Base-by-base conservation (phyloP, 2,797 vertebrate genomes). In the Macrochelys suwanniensis region DNA sequence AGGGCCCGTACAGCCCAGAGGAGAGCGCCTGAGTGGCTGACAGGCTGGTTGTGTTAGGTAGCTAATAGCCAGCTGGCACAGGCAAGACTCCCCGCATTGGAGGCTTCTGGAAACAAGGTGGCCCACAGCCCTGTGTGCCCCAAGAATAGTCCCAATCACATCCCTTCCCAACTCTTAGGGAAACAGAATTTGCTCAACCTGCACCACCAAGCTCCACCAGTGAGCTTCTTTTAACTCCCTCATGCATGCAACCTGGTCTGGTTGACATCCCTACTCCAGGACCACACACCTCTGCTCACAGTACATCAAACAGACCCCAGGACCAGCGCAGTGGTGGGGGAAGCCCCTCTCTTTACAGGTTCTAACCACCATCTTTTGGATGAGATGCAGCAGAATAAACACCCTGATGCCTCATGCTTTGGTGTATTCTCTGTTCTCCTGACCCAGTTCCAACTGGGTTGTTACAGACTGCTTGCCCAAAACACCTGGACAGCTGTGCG, bases 121-220 rank as follows among this genome's bases (percentile, higher is more conserved):
- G 59, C 59, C 31, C 59, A 61, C 31, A 23, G 68, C 21, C 19
- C 19, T 21, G 19, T 1, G 1, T 42, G 21, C 37, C 13, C 10
- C 65, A 37, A 0, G 21, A 84, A 82, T 21, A 6, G 23, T 80
- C 11, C 51, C 71, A 10, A 61, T 15, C 17, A 33, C 25, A 0
- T 17, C 5, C 0, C 0, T 7, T 15, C 61, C 25, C 51, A 21
- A 13, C 1, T 0, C 1, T 76, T 0, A 15, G 50, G 1, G 82
- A 42, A n/a, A 74, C 61, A 83, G 33, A 83, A 7, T n/a, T 56
- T 74, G 2, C 3, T 10, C 28, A 8, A 68, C 51, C 42, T 16
- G 7, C 0, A 1, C 23, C 33, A 0, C 0, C 47, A 42, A 54
- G 19, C 78, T 90, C 76, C 49, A 25, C 4, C 5, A 47, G 26